Conservation (phyloP, 2,888 invertebrate genomes). For the Tetropium fuscum region DNA sequence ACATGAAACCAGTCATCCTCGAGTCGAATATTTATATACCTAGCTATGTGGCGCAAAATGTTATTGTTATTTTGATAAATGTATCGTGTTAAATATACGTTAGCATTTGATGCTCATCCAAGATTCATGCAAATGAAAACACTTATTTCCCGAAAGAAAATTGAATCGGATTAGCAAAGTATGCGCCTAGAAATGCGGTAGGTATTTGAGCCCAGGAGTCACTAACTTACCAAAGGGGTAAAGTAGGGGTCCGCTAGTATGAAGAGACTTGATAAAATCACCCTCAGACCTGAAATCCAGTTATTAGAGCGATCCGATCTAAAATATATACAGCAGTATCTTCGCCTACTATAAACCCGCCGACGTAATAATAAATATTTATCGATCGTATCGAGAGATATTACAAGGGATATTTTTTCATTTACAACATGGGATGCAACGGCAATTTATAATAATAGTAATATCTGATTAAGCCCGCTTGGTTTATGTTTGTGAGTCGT, state of each 20-base stretch:
- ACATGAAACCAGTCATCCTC: too few relatives aligned
- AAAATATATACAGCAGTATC: conserved; percentile 6
- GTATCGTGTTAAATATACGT: neutral
- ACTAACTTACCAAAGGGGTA: conserved; percentile 22
- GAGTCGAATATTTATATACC: too few relatives aligned
- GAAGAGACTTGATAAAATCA: conserved; percentile 25
- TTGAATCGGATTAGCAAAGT: conserved; percentile 6
- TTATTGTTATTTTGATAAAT: too few relatives aligned
- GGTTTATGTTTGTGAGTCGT: conserved; percentile 4
- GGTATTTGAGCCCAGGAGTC: conserved; percentile 7
- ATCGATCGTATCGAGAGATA: conserved; percentile 13
- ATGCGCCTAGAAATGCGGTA: conserved; percentile 16
- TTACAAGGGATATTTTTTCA: conserved; percentile 3
- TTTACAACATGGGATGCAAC: neutral
- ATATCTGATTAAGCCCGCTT: conserved; percentile 6
- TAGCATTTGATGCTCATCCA: neutral
- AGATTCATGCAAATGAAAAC: conserved; percentile 5
- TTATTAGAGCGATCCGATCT: conserved; percentile 26
- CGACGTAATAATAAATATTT: conserved; percentile 22
- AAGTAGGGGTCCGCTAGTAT: conserved; percentile 26
- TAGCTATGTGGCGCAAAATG: too few relatives aligned
- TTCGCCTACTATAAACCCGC: neutral
- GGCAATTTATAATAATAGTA: conserved; percentile 14
- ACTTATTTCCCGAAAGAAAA: conserved; percentile 10
- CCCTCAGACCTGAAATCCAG: conserved; percentile 23